A percentile compares a stretch with the other conserved stretches of the same genome.
These are phyloP conservation scores for Amiota mariae DNA, from an alignment of 2,888 invertebrate genomes.

Conservation along the genomic window DNA sequence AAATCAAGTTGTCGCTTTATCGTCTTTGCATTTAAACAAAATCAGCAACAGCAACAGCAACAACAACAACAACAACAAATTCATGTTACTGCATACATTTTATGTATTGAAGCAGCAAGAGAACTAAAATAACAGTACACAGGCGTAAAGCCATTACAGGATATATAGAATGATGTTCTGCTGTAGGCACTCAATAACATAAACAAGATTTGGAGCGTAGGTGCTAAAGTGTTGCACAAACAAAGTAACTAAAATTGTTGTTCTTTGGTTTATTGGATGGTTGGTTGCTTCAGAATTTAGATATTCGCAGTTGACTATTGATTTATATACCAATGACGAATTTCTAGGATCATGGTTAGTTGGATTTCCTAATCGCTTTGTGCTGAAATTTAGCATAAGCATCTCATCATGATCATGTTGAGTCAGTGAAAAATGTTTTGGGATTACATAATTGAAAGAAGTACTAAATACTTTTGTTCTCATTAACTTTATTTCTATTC, in stretches of 20 bases:
- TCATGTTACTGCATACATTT: background rate
- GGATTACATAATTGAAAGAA: too few species aligned
- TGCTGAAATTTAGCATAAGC: too few species aligned
- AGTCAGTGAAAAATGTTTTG: too few species aligned
- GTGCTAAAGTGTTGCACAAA: conserved; percentile 57
- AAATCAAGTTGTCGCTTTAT: conserved; percentile 34
- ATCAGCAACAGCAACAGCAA: conserved; percentile 34
- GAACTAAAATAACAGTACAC: background rate
- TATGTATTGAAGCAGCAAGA: conserved; percentile 1
- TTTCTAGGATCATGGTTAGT: background rate
- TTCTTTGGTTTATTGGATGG: background rate
- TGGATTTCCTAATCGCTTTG: too few species aligned
- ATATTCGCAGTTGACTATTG: background rate
- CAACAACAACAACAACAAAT: conserved; percentile 18
- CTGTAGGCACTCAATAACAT: conserved; percentile 42
- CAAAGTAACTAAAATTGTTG: background rate
- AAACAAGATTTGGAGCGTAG: conserved; percentile 59
- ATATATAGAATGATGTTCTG: conserved; percentile 12
- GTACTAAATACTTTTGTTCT: too few species aligned
- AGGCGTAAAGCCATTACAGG: background rate
- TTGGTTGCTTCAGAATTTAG: background rate
- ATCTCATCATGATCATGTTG: too few species aligned
- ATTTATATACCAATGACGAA: background rate
- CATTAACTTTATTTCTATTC: background rate
- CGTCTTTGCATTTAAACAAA: conserved; percentile 52